Evolutionary conservation across 2,113 vertebrate species (phyloP).

Genomic region (Noturus placidus): DNA sequence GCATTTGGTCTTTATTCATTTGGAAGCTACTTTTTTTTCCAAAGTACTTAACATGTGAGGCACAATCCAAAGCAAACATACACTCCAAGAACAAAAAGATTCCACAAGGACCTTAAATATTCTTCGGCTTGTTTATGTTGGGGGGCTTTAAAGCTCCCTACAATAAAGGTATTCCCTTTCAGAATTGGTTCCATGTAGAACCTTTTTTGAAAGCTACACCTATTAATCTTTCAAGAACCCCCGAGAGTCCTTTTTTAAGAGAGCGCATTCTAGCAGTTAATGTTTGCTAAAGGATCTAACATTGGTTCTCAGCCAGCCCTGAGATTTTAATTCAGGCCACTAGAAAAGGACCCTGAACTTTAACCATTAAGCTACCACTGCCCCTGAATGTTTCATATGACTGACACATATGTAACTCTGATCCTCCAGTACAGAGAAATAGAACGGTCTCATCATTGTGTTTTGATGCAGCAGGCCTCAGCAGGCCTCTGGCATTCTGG

Average conservation of each 20-base stretch:
- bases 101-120: neutral
- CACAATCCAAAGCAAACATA: neutral
- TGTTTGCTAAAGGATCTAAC: neutral
- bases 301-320: constrained; percentile 4
- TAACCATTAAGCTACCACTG: neutral
- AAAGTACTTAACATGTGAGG: neutral
- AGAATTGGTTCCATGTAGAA: neutral
- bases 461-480: constrained; percentile 58
- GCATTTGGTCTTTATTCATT: neutral
- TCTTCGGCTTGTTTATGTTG: neutral
- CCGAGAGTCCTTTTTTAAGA: neutral
- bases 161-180: constrained; percentile 7
- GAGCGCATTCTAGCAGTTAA: neutral
- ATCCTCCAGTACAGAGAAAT: constrained; percentile 30
- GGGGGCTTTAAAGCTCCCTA: neutral
- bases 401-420: neutral
- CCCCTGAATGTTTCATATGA: neutral
- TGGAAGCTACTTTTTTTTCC: neutral
- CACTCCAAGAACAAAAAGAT: neutral
- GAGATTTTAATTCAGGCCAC: neutral
- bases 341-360: neutral
- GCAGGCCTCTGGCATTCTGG: constrained; percentile 58
- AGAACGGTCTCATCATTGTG: constrained; percentile 36
- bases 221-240: constrained; percentile 18
- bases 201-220: neutral